A percentile compares a stretch with the other conserved stretches of the same genome.
Evolutionary conservation across 2,113 vertebrate species (phyloP).

Genomic region (Loxodonta africana): DNA sequence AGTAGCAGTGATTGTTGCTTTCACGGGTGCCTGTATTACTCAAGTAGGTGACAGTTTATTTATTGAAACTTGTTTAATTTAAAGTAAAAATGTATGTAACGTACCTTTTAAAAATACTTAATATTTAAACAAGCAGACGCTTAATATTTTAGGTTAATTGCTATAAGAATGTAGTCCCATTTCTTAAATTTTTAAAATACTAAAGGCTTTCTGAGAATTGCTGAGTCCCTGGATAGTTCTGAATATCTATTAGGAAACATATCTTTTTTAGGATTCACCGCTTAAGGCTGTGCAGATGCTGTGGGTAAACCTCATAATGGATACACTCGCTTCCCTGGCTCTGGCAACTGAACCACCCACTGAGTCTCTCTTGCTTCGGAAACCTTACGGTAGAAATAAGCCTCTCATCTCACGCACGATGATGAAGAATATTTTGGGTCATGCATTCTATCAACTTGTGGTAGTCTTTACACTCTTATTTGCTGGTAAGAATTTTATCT

Average conservation of each 20-base stretch:
- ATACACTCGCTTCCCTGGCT: conserved; percentile 98
- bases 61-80: conserved; percentile 59
- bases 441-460: conserved; percentile 96
- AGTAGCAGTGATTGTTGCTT: conserved; percentile 99
- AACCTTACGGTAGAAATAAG: conserved; percentile 99
- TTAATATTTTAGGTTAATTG: conserved; percentile 57
- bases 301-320: conserved; percentile 99
- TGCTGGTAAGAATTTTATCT: conserved; percentile 92
- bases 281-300: conserved; percentile 99
- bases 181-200: conserved; percentile 61
- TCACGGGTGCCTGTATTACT: conserved; percentile 99
- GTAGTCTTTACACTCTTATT: conserved; percentile 98
- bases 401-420: conserved; percentile 99
- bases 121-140: conserved; percentile 53
- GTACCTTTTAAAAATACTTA: conserved; percentile 29
- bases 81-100: conserved; percentile 2
- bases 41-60: conserved; percentile 91
- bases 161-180: conserved; percentile 2
- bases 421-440: conserved; percentile 99
- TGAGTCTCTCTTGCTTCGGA: conserved; percentile 96
- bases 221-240: conserved; percentile 71
- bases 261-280: conserved; percentile 95
- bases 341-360: conserved; percentile 99
- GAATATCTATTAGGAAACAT: conserved; percentile 83
- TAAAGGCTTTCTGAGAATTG: conserved; percentile 64